Base-by-base conservation (phyloP, 2,888 invertebrate species). In the Slavum lentiscoides region DNA sequence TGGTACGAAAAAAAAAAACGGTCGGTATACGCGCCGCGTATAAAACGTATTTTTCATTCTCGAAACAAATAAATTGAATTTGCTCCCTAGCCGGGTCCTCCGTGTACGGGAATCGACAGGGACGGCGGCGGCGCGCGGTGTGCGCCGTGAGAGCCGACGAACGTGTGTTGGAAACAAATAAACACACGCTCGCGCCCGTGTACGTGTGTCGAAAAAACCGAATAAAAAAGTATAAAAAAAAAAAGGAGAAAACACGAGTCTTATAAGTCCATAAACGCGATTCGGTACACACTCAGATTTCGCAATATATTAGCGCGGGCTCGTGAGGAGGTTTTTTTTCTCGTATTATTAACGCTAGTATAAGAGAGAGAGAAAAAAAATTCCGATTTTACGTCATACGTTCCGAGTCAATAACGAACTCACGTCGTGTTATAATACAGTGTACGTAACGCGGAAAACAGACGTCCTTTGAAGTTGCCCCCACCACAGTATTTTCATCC, bases 51-150 rank as follows among this genome's bases (percentile, higher is more conserved):
- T 77, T 77, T 70, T 55, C 77, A 19, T 53, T 62, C 64, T 64
- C 49, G 49, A 77, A 77, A 77, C 77, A 77, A 77, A 77, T 77
- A 77, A 77, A 77, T 77, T 69, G 77, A 77, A 77, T 77, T 77
- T 77, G 61, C 61, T n/a, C 77, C 74, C 37, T n/a, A 66, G n/a
- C 15, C 7, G 49, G 21, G 59, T 39, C 9, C 73, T 66, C n/a
- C n/a, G n/a, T n/a, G n/a, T n/a, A n/a, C 62, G n/a, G 61, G 23
- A 62, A 62, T 62, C 73, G 23, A 30, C 64, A 30, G 49, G 21
- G 49, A 49, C 49, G 68, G 68, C 61, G 17, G 59, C 7, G 59
- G 72, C 70, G 23, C 30, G 13, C 19, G 59, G 30, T 7, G 19
- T n/a, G 7, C 8, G 23, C 49, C 74, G 75, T 58, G 75, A 55